These are phyloP conservation scores for Cyrtonyx montezumae DNA, from an alignment of 2,113 vertebrate genomes.

Conservation along the genomic window DNA sequence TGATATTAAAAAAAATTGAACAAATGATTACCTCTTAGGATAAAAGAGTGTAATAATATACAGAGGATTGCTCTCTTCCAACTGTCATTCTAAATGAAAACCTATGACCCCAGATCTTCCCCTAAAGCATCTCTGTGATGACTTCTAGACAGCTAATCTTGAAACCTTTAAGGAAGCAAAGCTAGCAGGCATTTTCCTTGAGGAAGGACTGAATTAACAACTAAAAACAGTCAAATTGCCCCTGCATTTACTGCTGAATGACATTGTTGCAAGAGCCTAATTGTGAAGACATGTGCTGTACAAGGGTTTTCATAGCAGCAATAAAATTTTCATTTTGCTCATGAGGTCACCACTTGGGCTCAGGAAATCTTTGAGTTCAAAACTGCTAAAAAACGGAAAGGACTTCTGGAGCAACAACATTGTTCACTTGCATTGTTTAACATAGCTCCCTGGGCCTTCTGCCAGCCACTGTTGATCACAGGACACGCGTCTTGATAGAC, in stretches of 20 bases:
- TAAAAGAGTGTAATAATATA: constrained; percentile 1
- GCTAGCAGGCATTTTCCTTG: not conserved
- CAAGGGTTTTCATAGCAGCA: not conserved
- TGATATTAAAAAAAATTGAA: not conserved
- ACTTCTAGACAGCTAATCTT: constrained; percentile 28
- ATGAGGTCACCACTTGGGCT: not conserved
- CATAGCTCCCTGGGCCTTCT: not conserved
- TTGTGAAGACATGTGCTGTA: not conserved
- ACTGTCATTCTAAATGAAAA: constrained; percentile 12
- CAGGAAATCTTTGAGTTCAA: not conserved
- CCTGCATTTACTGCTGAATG: not conserved
- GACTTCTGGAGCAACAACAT: not conserved
- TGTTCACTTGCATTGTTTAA: not conserved
- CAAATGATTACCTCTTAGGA: not conserved
- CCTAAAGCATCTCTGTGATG: not conserved
- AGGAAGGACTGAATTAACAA: constrained; percentile 11
- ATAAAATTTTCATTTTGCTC: not conserved
- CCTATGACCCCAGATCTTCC: not conserved
- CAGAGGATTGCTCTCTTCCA: not conserved
- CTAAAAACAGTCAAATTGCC: not conserved
- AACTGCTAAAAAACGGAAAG: constrained; percentile 12
- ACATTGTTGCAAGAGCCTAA: not conserved
- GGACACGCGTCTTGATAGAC: not conserved
- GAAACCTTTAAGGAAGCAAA: constrained; percentile 40
- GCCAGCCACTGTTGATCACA: not conserved